Conservation (phyloP, 35 echinoderm and acorn worm genomes). For the Heliocidaris tuberculata region DNA sequence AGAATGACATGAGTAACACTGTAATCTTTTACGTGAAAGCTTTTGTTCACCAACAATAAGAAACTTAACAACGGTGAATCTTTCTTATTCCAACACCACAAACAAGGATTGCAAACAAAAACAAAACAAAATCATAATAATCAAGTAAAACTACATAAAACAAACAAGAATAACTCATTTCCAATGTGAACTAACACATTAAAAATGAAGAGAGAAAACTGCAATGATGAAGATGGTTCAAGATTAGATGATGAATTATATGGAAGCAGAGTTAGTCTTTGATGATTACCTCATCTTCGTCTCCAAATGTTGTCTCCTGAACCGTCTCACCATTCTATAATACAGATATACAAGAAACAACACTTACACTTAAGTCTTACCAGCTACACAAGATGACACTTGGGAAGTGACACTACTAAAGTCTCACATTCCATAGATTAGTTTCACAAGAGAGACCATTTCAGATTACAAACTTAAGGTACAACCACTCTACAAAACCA, state of each 20-base stretch:
- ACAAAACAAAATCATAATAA: not conserved
- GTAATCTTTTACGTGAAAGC: no score
- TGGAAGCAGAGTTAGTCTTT: not conserved
- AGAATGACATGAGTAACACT: no score
- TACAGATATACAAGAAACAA: not conserved
- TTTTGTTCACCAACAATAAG: not conserved
- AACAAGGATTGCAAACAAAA: not conserved
- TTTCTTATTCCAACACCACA: not conserved
- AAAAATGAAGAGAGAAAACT: not conserved
- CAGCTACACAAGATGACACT: no score
- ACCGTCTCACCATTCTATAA: not conserved
- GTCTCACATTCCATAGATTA: no score
- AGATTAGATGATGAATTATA: not conserved
- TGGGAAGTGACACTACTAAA: no score
- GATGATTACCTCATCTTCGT: not conserved
- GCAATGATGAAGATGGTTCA: conserved; percentile 5
- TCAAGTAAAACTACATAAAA: not conserved
- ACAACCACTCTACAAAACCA: no score
- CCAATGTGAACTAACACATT: not conserved
- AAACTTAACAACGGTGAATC: not conserved
- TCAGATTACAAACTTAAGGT: no score
- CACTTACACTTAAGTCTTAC: not conserved
- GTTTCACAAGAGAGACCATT: no score
- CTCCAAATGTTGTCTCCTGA: not conserved
- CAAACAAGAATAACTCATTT: not conserved